Evolutionary conservation across 2,888 invertebrate genomes (phyloP), one percentile per base, ranked within the genome.

Genomic region (Clistopyga incitator): DNA sequence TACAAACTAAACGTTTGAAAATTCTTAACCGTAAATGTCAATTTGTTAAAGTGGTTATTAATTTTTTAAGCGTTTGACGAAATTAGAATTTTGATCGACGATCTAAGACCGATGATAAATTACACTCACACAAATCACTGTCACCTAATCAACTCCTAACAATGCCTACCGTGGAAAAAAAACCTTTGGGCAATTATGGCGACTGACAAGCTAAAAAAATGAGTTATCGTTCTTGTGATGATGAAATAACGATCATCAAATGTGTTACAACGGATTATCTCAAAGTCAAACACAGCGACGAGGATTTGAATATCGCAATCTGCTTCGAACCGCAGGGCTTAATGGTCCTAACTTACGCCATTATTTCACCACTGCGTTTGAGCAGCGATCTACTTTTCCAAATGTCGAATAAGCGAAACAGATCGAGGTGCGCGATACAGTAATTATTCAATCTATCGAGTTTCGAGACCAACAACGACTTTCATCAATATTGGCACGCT

Each of bases 381-480:
- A 3, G 29, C 29, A n/a, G 29, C 11, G 6, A 29, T 2, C 18
- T 8, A 38, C 29, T 61, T 61, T 61, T 61, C 18, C 2, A 59
- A 23, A n/a, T 15, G 56, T 56, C 56, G 15, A 47, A 67, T 47
- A 45, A 13, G 1, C 11, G 10, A 45, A 50, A 70, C 61, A 15
- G 10, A 23, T 10, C 52, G 20, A 23, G 47, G 47, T 29, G 25
- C 25, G n/a, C 25, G 20, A 56, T 13, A 10, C 25, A 8, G 18
- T 25, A 50, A 13, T 65, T 65, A 65, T 45, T 25, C 6, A 68
- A 34, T 59, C 38, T 59, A 61, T 78, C 52, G 52, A 64, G 59
- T 71, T 70, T 25, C 50, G 59, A 78, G 45, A 68, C 47, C 20
- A 45, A 59, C 59, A 52, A 65, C 64, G 18, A 67, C 11, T 38